Percentiles rank a stretch among this genome's conserved stretches.
Conservation (phyloP, 2,113 vertebrate genomes). For the Uria aalge region DNA sequence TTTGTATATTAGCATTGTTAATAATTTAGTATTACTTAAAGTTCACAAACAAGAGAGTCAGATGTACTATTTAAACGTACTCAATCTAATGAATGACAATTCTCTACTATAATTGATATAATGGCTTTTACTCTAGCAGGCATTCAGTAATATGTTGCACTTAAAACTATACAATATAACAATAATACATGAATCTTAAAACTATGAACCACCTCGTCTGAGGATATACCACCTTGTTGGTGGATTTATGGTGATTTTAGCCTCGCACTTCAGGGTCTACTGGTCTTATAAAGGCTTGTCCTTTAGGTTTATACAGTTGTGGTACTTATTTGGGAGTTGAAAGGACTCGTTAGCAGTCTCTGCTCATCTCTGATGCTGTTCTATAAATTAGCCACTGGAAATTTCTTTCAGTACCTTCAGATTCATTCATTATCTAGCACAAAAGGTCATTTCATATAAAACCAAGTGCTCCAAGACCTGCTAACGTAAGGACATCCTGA, state of each 20-base stretch:
- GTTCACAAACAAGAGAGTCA: neutral
- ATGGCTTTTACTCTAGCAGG: neutral
- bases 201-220: neutral
- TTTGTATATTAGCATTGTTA: slow-evolving; percentile 1
- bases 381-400: neutral
- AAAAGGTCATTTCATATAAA: neutral
- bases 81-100: neutral
- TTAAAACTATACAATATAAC: neutral
- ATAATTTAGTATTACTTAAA: slow-evolving; percentile 26
- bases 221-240: neutral
- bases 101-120: neutral
- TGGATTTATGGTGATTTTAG: neutral
- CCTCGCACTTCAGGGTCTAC: neutral
- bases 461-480: neutral
- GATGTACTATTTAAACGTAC: neutral
- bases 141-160: neutral
- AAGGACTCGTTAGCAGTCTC: neutral
- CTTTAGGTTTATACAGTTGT: neutral
- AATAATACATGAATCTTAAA: neutral
- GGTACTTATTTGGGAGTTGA: neutral
- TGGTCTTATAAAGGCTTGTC: neutral
- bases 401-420: neutral
- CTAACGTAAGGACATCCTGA: neutral
- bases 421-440: neutral
- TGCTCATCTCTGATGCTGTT: neutral